Evolutionary conservation across 2,797 vertebrate genomes (phyloP).

Genomic region (Cossypha polioptera): DNA sequence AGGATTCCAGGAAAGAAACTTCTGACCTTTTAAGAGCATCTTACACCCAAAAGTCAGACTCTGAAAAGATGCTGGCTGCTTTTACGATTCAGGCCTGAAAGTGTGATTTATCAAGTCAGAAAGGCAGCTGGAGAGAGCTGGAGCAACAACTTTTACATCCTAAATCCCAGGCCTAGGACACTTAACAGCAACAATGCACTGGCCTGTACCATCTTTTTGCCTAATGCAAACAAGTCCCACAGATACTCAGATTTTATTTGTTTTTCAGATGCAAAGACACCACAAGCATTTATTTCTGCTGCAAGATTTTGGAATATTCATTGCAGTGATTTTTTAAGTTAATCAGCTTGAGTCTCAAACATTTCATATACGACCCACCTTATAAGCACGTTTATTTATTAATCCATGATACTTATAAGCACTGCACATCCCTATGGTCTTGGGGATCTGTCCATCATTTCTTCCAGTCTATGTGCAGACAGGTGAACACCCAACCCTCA

Average conservation of each 20-base stretch:
- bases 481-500: conserved; percentile 10
- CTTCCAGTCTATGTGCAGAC: not conserved
- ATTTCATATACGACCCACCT: not conserved
- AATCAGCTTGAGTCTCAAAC: not conserved
- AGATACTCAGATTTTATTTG: not conserved
- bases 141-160: not conserved
- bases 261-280: not conserved
- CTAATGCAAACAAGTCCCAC: not conserved
- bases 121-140: not conserved
- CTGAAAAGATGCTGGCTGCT: not conserved
- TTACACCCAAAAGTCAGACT: not conserved
- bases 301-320: not conserved
- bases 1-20: not conserved
- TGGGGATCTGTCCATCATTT: not conserved
- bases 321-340: not conserved
- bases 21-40: not conserved
- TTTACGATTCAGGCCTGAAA: not conserved
- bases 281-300: not conserved
- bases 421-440: not conserved
- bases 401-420: not conserved
- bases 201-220: too few species aligned
- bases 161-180: not conserved
- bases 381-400: rapidly evolving
- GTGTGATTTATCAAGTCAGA: not conserved
- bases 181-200: not conserved